Evolutionary conservation across 2,797 vertebrate species (phyloP).

Genomic region (Halcyon badia): DNA sequence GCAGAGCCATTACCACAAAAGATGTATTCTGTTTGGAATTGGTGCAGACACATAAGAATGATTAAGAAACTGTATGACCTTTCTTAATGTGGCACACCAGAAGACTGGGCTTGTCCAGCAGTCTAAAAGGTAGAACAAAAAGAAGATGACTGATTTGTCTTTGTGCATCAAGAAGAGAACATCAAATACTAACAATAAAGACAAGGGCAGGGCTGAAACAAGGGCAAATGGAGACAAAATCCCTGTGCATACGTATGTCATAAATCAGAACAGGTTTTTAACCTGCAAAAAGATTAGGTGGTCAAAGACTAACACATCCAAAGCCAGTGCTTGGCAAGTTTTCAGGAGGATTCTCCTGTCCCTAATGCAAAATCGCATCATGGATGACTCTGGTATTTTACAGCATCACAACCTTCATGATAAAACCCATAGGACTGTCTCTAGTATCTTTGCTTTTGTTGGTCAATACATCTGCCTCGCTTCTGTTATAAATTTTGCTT

Average conservation of each 20-base stretch:
- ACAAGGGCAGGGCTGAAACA: neutral
- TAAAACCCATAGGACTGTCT: neutral
- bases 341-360: neutral
- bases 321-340: neutral
- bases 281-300: neutral
- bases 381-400: neutral
- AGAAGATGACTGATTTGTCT: neutral
- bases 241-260: neutral
- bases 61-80: neutral
- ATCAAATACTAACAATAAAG: neutral
- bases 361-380: neutral
- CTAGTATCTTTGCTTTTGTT: neutral
- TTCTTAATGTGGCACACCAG: neutral
- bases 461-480: neutral
- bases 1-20: neutral
- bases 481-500: neutral
- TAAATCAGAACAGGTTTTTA: neutral
- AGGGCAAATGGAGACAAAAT: neutral
- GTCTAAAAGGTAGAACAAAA: neutral
- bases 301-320: neutral
- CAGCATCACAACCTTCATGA: neutral
- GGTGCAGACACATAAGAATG: neutral
- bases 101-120: neutral
- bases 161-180: neutral
- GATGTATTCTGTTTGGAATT: neutral